A percentile compares a stretch with the other conserved stretches of the same genome.
phyloP scores from a whole-genome alignment of 2,113 vertebrate genomes.

The Heloderma charlesbogerti region DNA sequence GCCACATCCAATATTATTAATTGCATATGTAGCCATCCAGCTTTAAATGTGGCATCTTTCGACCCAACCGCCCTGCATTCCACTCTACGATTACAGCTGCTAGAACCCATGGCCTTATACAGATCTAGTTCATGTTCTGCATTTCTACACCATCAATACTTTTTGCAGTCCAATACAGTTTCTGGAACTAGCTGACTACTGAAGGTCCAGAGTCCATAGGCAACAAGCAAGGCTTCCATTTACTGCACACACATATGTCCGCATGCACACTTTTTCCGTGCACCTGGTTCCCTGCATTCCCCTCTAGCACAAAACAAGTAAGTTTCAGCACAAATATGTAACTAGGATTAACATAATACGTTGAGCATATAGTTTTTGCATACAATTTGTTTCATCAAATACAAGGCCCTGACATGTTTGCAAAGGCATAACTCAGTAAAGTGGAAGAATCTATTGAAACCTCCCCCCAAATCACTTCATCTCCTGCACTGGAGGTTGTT shows the following conservation, averaged over 20 bases:
- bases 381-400: neutral
- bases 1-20: too few relatives aligned
- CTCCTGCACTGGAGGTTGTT: neutral
- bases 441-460: neutral
- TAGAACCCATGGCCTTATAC: neutral
- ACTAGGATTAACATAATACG: neutral
- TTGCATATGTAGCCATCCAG: neutral
- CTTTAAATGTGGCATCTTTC: neutral
- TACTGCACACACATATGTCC: neutral
- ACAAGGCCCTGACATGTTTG: neutral
- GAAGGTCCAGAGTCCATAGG: neutral
- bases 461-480: too few relatives aligned
- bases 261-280: too few relatives aligned
- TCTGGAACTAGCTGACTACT: neutral
- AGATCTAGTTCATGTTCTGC: neutral
- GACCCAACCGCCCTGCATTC: too few relatives aligned
- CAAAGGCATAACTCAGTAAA: neutral
- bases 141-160: neutral
- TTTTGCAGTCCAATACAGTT: neutral
- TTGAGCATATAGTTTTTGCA: neutral
- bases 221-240: neutral
- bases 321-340: neutral
- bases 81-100: neutral
- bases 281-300: neutral
- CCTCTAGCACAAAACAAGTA: neutral